Evolutionary conservation across 2,113 vertebrate species (phyloP), one percentile per base, ranked within the genome.

Genomic region (Labeo rohita): DNA sequence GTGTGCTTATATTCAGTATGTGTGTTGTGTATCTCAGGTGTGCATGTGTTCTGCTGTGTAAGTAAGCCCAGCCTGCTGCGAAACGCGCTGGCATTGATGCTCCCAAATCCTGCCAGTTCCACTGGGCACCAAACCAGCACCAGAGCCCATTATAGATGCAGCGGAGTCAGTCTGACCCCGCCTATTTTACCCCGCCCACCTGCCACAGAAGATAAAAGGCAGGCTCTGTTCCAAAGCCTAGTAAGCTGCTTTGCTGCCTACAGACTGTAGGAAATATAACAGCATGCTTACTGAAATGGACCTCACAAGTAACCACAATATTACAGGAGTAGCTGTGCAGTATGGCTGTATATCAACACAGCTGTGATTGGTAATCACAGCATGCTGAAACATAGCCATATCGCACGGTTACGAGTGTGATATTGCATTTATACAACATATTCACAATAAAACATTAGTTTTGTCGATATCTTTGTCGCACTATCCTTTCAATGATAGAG

Each of bases 131-230:
- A 59, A 11, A 87, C 63, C 63, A 63, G 74, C 34, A 6, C 21
- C 78, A 49, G 8, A 39, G 45, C 34, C 23, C 73, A 21, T 73
- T 49, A 84, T 54, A 85, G 84, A 85, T 43, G 34, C 74, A 65
- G 72, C 36, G 13, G 49, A 83, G 50, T 11, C 66, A 23, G 56
- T 16, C 65, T 82, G 63, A 80, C 61, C 10, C 61, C 47, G 5
- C 43, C 59, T n/a, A 65, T 28, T 23, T 21, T 68, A 8, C 63
- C 16, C 23, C 4, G 13, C 28, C n/a, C 45, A 16, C 45, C 39
- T 59, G 34, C 9, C 63, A 68, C 5, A 77, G 47, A 77, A 54
- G 23, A 77, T 54, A 34, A 3, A 72, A 50, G 7, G 28, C 54
- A 61, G 75, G 49, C 28, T 34, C 13, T 77, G 49, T 77, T 77